Base-by-base conservation (phyloP, 2,888 invertebrate species). In the Oligia fasciuncula region DNA sequence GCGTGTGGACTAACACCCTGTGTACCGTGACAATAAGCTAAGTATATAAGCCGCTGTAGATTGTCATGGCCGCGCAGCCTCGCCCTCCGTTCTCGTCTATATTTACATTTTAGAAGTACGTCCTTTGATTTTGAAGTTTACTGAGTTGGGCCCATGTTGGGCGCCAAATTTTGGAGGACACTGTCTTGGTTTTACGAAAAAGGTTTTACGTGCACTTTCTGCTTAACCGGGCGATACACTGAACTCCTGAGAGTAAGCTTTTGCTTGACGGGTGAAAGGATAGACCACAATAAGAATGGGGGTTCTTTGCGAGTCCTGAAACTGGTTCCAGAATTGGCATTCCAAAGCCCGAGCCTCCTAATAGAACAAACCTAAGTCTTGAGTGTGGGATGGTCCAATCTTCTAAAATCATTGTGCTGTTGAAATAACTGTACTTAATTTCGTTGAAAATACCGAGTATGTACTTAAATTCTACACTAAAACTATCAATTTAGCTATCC, bases 1-100 rank as follows among this genome's bases (percentile, higher is more conserved):
- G 93, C 93, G 95, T 95, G 95, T 96, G 96, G 75, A 95, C 96
- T 96, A 96, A 96, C 96, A 95, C 92, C 82, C 91, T 88, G 93
- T 95, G 95, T 95, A 94, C 90, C 90, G 92, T 94, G 96, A 96
- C 96, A 96, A 96, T 96, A 96, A 96, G 95, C 94, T 95, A 94
- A 93, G 92, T 94, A 91, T 94, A 83, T 92, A 92, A 91, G 94
- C 92, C 91, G 94, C 94, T 90, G 94, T 95, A 95, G 95, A 89
- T 89, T 89, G 89, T 89, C 89, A 89, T 89, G 89, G 87, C 90
- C 84, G 79, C 88, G 88, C 73, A 80, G 86, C 87, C 84, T 89
- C 85, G 89, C 88, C 85, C 79, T 62, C 73, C 74, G 67, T 78
- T 74, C 74, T 69, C 62, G n/a, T 75, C 84, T 85, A 85, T 85